Percentiles rank a stretch among this genome's conserved stretches.
These are phyloP conservation scores for Lordiphosa andalusiaca DNA, from an alignment of 2,888 invertebrate genomes.

Conservation along the genomic window DNA sequence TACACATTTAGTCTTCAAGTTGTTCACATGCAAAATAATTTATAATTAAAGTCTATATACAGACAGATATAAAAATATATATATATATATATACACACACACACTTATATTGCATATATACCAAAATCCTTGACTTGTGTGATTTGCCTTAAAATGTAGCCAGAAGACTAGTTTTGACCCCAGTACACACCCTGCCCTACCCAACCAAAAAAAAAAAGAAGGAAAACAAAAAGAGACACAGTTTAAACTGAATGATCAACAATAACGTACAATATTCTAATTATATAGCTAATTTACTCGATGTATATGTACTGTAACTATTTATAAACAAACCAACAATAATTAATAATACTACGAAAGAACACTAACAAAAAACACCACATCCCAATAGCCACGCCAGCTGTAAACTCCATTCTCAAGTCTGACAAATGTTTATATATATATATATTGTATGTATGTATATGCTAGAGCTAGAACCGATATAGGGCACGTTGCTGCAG, in stretches of 20 bases:
- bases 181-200: constrained; percentile 4
- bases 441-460: constrained; percentile 26
- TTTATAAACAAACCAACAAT: constrained; percentile 4
- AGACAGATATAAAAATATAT: background rate
- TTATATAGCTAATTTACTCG: constrained; percentile 1
- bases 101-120: constrained; percentile 4
- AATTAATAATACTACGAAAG: constrained; percentile 7
- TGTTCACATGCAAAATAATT: constrained; percentile 19
- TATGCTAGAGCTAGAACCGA: constrained; percentile 13
- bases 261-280: constrained; percentile 11
- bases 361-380: constrained; percentile 16
- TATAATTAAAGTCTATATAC: no score
- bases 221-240: background rate
- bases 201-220: constrained; percentile 15
- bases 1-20: constrained; percentile 21
- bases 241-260: constrained; percentile 1
- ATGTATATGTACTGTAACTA: constrained; percentile 1
- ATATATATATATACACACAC: constrained; percentile 1
- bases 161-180: constrained; percentile 27
- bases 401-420: constrained; percentile 64
- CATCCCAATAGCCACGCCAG: constrained; percentile 40
- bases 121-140: constrained; percentile 44
- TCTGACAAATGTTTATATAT: constrained; percentile 51
- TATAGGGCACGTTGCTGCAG: constrained; percentile 6
- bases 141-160: constrained; percentile 56